phyloP scores from a whole-genome alignment of 2,797 vertebrate genomes.

The Denticeps clupeoides region DNA sequence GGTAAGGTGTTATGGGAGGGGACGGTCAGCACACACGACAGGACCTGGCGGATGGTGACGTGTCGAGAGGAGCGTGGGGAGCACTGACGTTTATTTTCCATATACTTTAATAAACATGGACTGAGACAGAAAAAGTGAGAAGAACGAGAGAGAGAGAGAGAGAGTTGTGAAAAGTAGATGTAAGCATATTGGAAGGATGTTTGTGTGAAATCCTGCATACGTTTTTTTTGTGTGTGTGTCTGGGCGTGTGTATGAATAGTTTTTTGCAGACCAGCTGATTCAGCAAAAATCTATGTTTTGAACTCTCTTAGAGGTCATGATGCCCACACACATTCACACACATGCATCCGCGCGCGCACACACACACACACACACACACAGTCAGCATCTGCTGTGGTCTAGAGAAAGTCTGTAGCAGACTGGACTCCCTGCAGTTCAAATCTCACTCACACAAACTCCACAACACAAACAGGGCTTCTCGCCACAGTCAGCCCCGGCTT shows the following conservation, averaged over 20 bases:
- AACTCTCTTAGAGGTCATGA: conserved; percentile 30
- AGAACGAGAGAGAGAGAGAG: conserved; percentile 9
- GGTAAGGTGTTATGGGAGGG: too few species aligned
- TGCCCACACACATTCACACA: not conserved
- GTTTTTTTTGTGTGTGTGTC: not conserved
- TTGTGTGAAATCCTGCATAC: conserved; percentile 1
- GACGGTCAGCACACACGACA: too few species aligned
- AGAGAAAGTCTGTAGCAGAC: conserved; percentile 21
- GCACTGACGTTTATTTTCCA: conserved; percentile 49
- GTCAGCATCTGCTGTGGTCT: conserved; percentile 31
- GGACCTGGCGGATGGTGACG: not conserved
- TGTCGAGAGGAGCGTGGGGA: conserved; percentile 3
- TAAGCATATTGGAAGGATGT: too few species aligned
- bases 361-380: conserved; percentile 7
- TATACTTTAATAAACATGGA: conserved; percentile 46
- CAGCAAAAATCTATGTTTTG: conserved; percentile 25
- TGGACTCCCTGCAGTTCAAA: conserved; percentile 21
- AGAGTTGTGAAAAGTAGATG: conserved; percentile 19
- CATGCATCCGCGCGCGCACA: not conserved
- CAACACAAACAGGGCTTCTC: not conserved
- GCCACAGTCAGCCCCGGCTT: not conserved
- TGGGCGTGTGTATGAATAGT: not conserved
- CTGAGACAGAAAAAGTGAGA: conserved; percentile 11
- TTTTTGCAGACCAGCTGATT: conserved; percentile 17
- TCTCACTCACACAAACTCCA: not conserved